Percentiles rank a stretch among this genome's conserved stretches.
Evolutionary conservation across 2,113 vertebrate species (phyloP).

Genomic region (Oryctolagus cuniculus): DNA sequence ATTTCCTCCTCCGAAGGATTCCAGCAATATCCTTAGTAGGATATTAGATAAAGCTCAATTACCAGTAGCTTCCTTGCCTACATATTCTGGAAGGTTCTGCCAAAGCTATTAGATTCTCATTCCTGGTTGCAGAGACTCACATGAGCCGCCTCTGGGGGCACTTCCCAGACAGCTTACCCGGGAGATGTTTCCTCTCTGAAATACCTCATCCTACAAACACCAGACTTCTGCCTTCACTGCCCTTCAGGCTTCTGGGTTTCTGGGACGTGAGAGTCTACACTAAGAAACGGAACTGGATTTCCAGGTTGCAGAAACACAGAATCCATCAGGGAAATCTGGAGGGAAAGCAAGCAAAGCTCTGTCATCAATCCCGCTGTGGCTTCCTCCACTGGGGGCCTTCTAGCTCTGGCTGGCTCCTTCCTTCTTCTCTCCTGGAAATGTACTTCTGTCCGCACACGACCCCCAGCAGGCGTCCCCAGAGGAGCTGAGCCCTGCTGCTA

Average conservation of each 20-base stretch:
- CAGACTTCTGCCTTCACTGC: background rate
- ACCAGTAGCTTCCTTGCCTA: conserved; percentile 4
- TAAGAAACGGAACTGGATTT: background rate
- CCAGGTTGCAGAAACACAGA: conserved; percentile 18
- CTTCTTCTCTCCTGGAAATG: conserved; percentile 21
- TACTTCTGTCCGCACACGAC: conserved; percentile 45
- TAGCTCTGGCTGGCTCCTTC: background rate
- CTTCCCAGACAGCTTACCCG: background rate
- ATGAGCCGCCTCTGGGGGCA: background rate
- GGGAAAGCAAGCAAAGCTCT: background rate
- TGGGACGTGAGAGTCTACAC: background rate
- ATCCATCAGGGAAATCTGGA: background rate
- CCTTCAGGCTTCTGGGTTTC: conserved; percentile 11
- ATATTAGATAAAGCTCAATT: conserved; percentile 18
- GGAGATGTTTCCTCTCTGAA: background rate
- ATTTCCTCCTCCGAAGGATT: conserved; percentile 67
- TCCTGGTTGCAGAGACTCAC: conserved; percentile 22
- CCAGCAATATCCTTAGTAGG: conserved; percentile 8
- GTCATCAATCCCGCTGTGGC: background rate
- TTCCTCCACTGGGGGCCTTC: background rate
- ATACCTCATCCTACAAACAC: background rate
- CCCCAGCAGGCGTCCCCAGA: background rate
- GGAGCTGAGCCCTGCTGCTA: background rate
- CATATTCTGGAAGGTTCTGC: conserved; percentile 23
- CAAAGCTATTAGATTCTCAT: background rate